Conservation (phyloP, 2,888 invertebrate genomes). For the Lysandra bellargus region DNA sequence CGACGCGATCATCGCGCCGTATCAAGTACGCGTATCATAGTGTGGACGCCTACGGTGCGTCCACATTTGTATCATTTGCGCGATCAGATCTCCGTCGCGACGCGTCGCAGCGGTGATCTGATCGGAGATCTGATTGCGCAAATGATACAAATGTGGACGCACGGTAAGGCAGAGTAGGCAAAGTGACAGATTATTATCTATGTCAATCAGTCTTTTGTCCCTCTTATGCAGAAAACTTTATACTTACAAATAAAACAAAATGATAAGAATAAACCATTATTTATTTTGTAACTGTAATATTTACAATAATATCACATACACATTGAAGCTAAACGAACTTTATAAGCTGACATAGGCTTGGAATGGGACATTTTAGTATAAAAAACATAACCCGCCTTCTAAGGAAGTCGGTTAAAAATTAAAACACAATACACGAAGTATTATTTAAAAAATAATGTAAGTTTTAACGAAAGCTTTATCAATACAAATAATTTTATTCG, state of each 20-base stretch:
- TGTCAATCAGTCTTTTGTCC: too few species aligned
- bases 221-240: too few species aligned
- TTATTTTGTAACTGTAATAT: constrained; percentile 72
- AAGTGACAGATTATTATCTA: too few species aligned
- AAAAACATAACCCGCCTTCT: constrained; percentile 28
- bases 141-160: too few species aligned
- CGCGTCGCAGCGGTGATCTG: too few species aligned
- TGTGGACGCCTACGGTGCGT: too few species aligned
- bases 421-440: not conserved
- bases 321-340: constrained; percentile 51
- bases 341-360: constrained; percentile 50
- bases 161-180: too few species aligned
- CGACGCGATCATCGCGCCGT: too few species aligned
- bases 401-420: not conserved
- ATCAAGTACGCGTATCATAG: too few species aligned
- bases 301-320: constrained; percentile 77
- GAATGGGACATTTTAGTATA: constrained; percentile 53
- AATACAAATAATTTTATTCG: not conserved
- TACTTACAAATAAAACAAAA: constrained; percentile 45
- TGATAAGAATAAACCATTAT: constrained; percentile 77
- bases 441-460: not conserved
- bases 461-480: not conserved
- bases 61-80: too few species aligned
- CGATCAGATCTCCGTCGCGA: too few species aligned
- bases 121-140: too few species aligned